These are phyloP conservation scores for Hafferia zeledoni DNA, from an alignment of 2,797 vertebrate genomes.

Conservation along the genomic window DNA sequence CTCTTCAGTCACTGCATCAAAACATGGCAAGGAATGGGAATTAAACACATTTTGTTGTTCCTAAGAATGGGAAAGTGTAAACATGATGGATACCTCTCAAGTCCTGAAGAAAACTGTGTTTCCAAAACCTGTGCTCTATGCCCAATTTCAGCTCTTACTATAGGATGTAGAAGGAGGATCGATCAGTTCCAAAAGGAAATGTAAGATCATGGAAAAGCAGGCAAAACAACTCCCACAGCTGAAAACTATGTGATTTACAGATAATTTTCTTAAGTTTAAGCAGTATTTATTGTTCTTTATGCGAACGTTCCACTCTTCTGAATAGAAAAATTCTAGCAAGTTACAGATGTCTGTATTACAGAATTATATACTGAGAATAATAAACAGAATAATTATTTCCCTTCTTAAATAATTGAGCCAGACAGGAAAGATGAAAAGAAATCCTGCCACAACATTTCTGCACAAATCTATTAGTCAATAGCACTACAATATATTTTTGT, in stretches of 20 bases:
- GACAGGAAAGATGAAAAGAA: not conserved
- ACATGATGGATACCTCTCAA: not conserved
- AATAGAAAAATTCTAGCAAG: not conserved
- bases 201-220: not conserved
- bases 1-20: not conserved
- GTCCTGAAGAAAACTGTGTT: not conserved
- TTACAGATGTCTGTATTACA: not conserved
- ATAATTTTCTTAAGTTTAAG: not conserved
- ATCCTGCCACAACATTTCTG: not conserved
- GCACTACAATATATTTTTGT: not conserved
- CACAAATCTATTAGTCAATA: not conserved
- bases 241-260: not conserved
- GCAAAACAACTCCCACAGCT: not conserved
- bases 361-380: not conserved
- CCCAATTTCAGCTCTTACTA: not conserved
- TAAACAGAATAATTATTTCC: not conserved
- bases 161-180: not conserved
- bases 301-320: not conserved
- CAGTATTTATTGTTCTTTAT: not conserved
- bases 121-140: not conserved
- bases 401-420: not conserved
- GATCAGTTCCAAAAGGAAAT: not conserved
- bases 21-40: not conserved
- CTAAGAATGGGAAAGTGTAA: not conserved
- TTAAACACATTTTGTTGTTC: constrained; percentile 6